A percentile compares a stretch with the other conserved stretches of the same genome.
phyloP scores from a whole-genome alignment of 30 jellyfish, hydroid and myxozoan species.

The Aurelia sp. region DNA sequence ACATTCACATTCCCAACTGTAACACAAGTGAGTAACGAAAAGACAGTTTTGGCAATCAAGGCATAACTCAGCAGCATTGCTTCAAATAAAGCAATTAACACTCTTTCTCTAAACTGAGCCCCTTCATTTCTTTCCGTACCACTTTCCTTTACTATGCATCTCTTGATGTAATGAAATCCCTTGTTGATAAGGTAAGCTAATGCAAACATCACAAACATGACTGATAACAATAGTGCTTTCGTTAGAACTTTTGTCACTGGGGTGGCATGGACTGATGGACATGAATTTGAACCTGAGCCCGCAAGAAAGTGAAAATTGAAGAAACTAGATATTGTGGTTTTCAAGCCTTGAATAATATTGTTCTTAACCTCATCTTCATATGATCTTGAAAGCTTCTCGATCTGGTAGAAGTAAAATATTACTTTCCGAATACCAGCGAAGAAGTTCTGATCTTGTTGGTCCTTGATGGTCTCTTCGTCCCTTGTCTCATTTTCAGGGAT shows the following conservation, averaged over 20 bases:
- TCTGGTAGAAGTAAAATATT: slow-evolving; percentile 15
- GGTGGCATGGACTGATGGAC: slow-evolving; percentile 6
- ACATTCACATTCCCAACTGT: neutral
- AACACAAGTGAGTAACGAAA: slow-evolving; percentile 13
- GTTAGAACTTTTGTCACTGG: slow-evolving; percentile 1
- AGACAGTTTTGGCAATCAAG: neutral
- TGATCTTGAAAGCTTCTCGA: neutral
- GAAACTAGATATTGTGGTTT: neutral
- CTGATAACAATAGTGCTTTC: neutral
- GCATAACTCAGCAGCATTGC: slow-evolving; percentile 18
- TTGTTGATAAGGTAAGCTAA: neutral
- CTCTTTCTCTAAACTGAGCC: neutral
- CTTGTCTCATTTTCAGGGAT: neutral
- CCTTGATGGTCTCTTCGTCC: neutral
- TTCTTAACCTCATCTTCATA: neutral
- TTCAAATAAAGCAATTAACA: slow-evolving; percentile 18
- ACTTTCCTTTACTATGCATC: too few species aligned
- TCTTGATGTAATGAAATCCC: neutral
- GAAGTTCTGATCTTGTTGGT: neutral
- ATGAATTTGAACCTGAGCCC: neutral
- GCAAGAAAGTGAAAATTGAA: neutral
- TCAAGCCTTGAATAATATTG: neutral
- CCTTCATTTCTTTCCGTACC: neutral
- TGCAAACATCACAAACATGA: neutral
- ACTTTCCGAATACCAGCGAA: slow-evolving; percentile 1